A percentile compares a stretch with the other conserved stretches of the same genome.
phyloP scores from a whole-genome alignment of 2,888 invertebrate species.

The Volucella bombylans region DNA sequence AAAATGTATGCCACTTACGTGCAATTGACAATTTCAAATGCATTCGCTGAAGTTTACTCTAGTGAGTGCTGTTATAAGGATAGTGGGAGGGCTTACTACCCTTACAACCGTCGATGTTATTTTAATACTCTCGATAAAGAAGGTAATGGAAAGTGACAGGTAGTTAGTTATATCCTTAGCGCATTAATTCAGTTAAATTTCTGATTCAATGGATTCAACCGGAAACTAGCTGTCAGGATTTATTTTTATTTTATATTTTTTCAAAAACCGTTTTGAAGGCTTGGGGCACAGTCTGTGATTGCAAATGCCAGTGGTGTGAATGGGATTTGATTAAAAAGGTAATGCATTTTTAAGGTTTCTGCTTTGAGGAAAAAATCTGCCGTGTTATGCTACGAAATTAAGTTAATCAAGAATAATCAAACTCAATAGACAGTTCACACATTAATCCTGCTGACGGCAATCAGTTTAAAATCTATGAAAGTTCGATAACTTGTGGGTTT shows the following conservation, averaged over 20 bases:
- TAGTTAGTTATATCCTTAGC: conserved; percentile 22
- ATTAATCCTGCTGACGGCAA: too few species aligned
- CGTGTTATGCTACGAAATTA: too few species aligned
- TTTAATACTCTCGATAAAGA: not conserved
- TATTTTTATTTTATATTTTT: not conserved
- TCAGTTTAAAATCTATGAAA: too few species aligned
- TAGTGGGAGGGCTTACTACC: too few species aligned
- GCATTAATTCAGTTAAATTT: conserved; percentile 41
- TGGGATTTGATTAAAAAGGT: too few species aligned
- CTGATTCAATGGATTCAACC: conserved; percentile 13
- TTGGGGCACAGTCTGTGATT: not conserved
- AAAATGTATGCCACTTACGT: conserved; percentile 29
- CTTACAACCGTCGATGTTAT: not conserved
- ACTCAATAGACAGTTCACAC: too few species aligned
- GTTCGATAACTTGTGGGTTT: too few species aligned
- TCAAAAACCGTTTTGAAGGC: not conserved
- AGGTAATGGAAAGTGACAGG: conserved; percentile 30
- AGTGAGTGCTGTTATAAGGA: not conserved
- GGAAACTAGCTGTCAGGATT: not conserved
- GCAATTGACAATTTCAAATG: conserved; percentile 55
- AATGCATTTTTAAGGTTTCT: too few species aligned
- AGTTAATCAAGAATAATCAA: too few species aligned
- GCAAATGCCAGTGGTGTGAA: too few species aligned
- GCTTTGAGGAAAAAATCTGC: too few species aligned
- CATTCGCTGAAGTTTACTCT: conserved; percentile 6